A percentile compares a stretch with the other conserved stretches of the same genome.
Evolutionary conservation across 2,797 vertebrate species (phyloP).

Genomic region (Myotis planiceps): DNA sequence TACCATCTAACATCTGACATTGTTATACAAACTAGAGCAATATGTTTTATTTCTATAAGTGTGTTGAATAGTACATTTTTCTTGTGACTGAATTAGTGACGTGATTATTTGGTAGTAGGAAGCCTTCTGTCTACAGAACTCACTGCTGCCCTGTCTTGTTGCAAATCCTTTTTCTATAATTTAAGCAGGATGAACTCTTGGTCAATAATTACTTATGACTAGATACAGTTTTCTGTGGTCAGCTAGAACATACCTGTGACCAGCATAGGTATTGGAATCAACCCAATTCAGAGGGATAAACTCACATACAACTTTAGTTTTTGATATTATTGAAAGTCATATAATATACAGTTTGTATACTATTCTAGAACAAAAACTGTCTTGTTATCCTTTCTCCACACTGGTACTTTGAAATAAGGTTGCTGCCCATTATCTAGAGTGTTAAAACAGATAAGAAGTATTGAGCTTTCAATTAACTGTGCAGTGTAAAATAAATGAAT

Average conservation of each 20-base stretch:
- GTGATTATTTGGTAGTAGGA: neutral
- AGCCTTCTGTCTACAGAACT: neutral
- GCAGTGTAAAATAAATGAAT: neutral
- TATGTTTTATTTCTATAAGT: neutral
- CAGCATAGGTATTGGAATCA: neutral
- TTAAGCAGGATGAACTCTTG: neutral
- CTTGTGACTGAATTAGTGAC: neutral
- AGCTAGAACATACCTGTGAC: neutral
- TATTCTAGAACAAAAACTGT: neutral
- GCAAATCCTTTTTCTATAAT: neutral
- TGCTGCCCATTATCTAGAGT: neutral
- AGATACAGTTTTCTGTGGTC: neutral
- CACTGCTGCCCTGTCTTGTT: neutral
- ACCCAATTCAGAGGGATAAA: neutral
- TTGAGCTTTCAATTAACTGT: neutral
- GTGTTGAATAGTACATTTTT: neutral
- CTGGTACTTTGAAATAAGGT: neutral
- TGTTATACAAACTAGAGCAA: neutral
- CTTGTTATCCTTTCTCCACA: neutral
- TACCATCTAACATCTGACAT: neutral
- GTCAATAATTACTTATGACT: neutral
- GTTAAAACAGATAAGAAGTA: neutral
- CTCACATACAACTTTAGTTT: neutral
- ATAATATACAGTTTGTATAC: neutral
- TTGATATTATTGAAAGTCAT: neutral